Base-by-base conservation (phyloP, 2,113 vertebrate genomes). In the Corythoichthys intestinalis region DNA sequence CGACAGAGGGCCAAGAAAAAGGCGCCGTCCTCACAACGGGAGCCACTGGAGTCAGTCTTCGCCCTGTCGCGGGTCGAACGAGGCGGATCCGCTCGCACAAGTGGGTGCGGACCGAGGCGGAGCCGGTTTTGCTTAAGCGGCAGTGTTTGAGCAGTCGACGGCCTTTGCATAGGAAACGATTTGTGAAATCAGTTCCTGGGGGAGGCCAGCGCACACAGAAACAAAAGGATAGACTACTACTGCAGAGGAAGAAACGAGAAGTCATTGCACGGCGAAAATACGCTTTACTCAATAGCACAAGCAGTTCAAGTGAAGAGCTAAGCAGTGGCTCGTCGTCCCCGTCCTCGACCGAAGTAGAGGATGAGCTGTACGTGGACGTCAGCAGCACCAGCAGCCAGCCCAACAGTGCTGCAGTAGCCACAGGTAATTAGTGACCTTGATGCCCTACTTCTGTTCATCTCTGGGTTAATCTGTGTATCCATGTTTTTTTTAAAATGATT, bases 161-260 rank as follows among this genome's bases (percentile, higher is more conserved):
- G 71, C 88, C 94, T 58, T 88, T 93, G 10, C 96, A 94, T 78
- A 93, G 96, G 79, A 99, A 99, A 78, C 94, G 95, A 48, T 94
- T 94, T 87, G 89, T 95, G 74, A 98, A 97, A 92, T 92, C 93
- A 0, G 76, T 81, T 70, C 92, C 93, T 4, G 92, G 90, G 73
- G 94, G 93, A 7, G 92, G 92, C 1, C 96, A 93, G 79, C 91
- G 96, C 83, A 98, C 96, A 58, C 96, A 94, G 79, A 98, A 96
- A 86, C 96, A 98, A 80, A 98, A 96, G 78, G 96, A 98, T 67
- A 90, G 96, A 47, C 92, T 98, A 79, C 91, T 97, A 77, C 90
- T 98, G 90, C 96, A 98, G 92, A 93, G 95, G 75, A 96, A 98
- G 77, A 97, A 99, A 82, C 91, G 96, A 58, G 96, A 99, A 73